phyloP scores from a whole-genome alignment of 2,888 invertebrate genomes.

The Pasiphila rectangulata region DNA sequence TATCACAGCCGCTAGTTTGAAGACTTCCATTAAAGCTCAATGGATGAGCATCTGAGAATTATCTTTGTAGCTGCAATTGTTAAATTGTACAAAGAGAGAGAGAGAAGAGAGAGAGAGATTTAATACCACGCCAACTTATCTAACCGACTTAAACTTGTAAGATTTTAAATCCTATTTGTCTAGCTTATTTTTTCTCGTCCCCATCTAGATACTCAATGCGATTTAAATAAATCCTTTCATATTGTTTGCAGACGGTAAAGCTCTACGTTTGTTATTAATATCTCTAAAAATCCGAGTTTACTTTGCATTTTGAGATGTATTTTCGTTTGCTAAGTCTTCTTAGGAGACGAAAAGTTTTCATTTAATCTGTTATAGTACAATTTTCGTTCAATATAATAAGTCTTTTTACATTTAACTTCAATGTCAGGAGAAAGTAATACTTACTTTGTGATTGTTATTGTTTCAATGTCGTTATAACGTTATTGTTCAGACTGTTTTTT shows the following conservation, averaged over 20 bases:
- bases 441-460: too few relatives aligned
- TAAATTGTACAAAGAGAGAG: conserved; percentile 69
- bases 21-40: conserved; percentile 33
- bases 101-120: too few relatives aligned
- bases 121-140: conserved; percentile 54
- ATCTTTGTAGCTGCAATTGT: conserved; percentile 53
- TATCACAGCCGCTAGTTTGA: background rate
- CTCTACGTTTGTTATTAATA: conserved; percentile 21
- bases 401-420: too few relatives aligned
- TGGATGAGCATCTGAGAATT: conserved; percentile 45
- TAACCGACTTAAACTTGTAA: conserved; percentile 46
- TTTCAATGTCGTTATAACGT: too few relatives aligned
- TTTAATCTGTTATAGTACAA: conserved; percentile 9
- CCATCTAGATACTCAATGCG: conserved; percentile 23
- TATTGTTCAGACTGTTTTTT: too few relatives aligned
- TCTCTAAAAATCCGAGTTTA: conserved; percentile 11
- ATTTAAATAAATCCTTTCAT: conserved; percentile 26
- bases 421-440: too few relatives aligned
- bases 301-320: conserved; percentile 10
- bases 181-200: conserved; percentile 23
- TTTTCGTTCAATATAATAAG: too few relatives aligned
- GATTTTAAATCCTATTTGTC: conserved; percentile 38
- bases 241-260: conserved; percentile 20
- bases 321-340: conserved; percentile 15
- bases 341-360: conserved; percentile 10